Percentiles rank a stretch among this genome's conserved stretches.
phyloP scores from a whole-genome alignment of 1,140 invertebrate genomes.

The Drosophila murphyi region DNA sequence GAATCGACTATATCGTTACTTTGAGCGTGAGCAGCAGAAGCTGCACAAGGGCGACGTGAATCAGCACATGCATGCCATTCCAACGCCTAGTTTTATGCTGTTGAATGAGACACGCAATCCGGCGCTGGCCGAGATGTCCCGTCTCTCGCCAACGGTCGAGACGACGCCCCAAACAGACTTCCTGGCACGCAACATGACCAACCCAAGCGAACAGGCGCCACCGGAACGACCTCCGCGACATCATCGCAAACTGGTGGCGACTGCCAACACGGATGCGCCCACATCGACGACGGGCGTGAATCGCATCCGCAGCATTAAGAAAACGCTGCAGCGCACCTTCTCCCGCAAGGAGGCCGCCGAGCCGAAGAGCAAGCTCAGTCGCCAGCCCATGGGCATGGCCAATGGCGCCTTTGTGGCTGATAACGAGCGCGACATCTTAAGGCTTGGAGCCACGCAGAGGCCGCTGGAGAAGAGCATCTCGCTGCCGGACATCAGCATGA shows the following conservation, averaged over 20 bases:
- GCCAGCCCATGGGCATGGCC: slow-evolving; percentile 78
- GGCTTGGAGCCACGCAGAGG: slow-evolving; percentile 38
- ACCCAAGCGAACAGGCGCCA: slow-evolving; percentile 28
- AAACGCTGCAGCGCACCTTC: slow-evolving; percentile 85
- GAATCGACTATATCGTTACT: slow-evolving; percentile 94
- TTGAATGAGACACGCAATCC: slow-evolving; percentile 68
- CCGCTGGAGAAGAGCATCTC: slow-evolving; percentile 91
- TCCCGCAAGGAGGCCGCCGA: slow-evolving; percentile 85
- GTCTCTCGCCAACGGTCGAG: slow-evolving; percentile 14
- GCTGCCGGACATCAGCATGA: slow-evolving; percentile 92
- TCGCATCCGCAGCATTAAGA: slow-evolving; percentile 85
- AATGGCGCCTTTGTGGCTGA: slow-evolving; percentile 87
- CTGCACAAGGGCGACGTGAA: slow-evolving; percentile 88
- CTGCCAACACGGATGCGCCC: background rate
- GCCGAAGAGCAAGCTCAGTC: slow-evolving; percentile 55
- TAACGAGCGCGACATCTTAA: slow-evolving; percentile 54
- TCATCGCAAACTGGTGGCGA: slow-evolving; percentile 59
- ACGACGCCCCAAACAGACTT: slow-evolving; percentile 82
- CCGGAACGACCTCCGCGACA: slow-evolving; percentile 78
- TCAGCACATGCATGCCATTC: slow-evolving; percentile 72
- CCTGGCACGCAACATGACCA: slow-evolving; percentile 70
- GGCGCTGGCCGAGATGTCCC: slow-evolving; percentile 22
- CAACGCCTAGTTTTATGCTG: slow-evolving; percentile 67
- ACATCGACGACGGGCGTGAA: slow-evolving; percentile 54
- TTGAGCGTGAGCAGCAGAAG: slow-evolving; percentile 91